Evolutionary conservation across 2,888 invertebrate species (phyloP), one percentile per base, ranked within the genome.

Genomic region (Spodoptera littoralis): DNA sequence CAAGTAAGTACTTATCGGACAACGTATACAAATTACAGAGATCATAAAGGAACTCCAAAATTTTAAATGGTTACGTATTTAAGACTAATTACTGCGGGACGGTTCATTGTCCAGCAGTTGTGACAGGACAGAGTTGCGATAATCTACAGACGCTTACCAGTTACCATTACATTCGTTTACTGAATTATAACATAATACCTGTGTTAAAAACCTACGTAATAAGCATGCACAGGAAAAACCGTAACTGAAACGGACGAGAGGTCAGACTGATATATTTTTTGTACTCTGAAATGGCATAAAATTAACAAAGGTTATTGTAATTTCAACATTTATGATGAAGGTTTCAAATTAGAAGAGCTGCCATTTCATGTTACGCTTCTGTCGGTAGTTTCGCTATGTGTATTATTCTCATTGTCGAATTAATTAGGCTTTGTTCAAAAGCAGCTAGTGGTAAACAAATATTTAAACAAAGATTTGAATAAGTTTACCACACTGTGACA

Each of bases 191-290:
- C 47, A 51, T 46, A 54, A 54, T 52, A 22, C 12, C 4, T 22
- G 30, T 46, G 36, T 13, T 43, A 73, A 68, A 57, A 52, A 66
- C 62, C 22, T 24, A 41, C 43, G 48, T 51, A 65, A 64, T 41
- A 30, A 11, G 42, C 48, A 36, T 45, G 36, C 13, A 49, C 45
- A 46, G 71, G 52, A 52, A 67, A 72, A 73, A 49, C 67, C 58
- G 67, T 68, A 72, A 66, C 68, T 68, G 67, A 73, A 68, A 67
- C 52, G 48, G 48, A 56, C 11, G 27, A 65, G 45, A 69, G 48
- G 73, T 68, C 73, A 70, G 49, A 56, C n/a, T 22, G 18, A n/a
- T 4, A 30, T 24, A 11, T 5, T n/a, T 9, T 46, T 70, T 50
- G 65, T 54, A 36, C 42, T n/a, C 8, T 18, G 42, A 4, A 8